Evolutionary conservation across 2,888 invertebrate genomes (phyloP).

Genomic region (Ethmia dodecea): DNA sequence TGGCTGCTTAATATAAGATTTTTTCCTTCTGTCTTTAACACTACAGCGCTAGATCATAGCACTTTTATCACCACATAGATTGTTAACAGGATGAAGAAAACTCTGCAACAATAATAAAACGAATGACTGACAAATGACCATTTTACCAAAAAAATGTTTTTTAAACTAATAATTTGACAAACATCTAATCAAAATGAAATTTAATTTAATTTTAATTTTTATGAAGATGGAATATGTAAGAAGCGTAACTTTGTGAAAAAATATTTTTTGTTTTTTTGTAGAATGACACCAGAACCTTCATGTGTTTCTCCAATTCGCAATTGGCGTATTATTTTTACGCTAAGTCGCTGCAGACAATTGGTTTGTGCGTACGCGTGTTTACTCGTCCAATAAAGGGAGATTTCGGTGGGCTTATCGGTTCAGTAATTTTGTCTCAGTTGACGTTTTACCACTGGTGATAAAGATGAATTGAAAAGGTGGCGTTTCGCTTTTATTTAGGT

Average conservation of each 20-base stretch:
- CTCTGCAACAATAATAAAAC: background rate
- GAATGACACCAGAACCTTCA: conserved; percentile 5
- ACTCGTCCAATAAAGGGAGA: conserved; percentile 53
- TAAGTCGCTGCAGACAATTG: conserved; percentile 49
- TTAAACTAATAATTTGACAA: background rate
- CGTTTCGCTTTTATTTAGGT: too few species aligned
- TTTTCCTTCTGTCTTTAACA: background rate
- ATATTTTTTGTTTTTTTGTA: background rate
- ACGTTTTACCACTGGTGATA: too few species aligned
- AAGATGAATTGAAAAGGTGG: too few species aligned
- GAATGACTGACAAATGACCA: background rate
- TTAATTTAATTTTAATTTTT: background rate
- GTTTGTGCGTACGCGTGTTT: conserved; percentile 54
- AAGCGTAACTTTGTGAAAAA: background rate
- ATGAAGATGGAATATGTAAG: background rate
- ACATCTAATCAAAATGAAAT: background rate
- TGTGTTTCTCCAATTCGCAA: background rate
- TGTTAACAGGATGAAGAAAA: background rate
- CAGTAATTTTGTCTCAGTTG: background rate
- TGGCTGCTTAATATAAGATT: background rate
- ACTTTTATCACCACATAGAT: background rate
- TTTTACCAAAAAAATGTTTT: background rate
- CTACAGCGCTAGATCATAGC: background rate
- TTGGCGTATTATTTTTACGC: conserved; percentile 17
- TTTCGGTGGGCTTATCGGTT: conserved; percentile 30